Evolutionary conservation across 2,888 invertebrate species (phyloP), one percentile per base, ranked within the genome.

Genomic region (Matsumyia berberina): DNA sequence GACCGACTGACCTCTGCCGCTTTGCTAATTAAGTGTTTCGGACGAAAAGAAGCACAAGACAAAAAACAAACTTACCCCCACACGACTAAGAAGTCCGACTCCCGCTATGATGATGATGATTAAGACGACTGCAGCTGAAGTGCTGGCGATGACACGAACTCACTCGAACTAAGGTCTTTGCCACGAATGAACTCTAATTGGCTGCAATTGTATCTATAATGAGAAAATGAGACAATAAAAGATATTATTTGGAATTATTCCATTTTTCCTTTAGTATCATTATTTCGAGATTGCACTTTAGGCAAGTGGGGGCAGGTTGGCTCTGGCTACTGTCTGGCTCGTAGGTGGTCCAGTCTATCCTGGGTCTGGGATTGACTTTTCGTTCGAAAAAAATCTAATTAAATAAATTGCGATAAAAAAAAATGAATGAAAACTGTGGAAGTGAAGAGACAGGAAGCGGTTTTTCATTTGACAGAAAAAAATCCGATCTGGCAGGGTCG

Each of bases 191-290:
- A 73, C 83, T 62, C 73, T 73, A 83, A 83, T 83, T 83, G 83
- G 53, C 39, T 72, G 73, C 83, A 79, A 79, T 78, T 83, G 78
- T 83, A 69, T 78, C 83, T 83, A 44, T 73, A 83, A 83, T 69
- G 83, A 79, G 79, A 83, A 83, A 83, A 73, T 60, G 73, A 83
- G 62, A 83, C 67, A 83, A 69, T 73, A 64, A 73, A 69, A 53
- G 53, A 72, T 60, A 60, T 60, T 55, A 42, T 49, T 64, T 67
- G 19, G 35, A 39, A 11, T 70, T 55, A 70, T 66, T 53, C 15
- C 29, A 17, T 42, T 19, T 24, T 24, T 67, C 29, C 1, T 15
- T 37, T 7, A 49, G 3, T 17, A 51, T 58, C 37, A 67, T 76
- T 67, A 39, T 67, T 58, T 67, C 19, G 51, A 4, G 24, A 67